Conservation (phyloP, 2,888 invertebrate species). For the Boloria euphrosyne region DNA sequence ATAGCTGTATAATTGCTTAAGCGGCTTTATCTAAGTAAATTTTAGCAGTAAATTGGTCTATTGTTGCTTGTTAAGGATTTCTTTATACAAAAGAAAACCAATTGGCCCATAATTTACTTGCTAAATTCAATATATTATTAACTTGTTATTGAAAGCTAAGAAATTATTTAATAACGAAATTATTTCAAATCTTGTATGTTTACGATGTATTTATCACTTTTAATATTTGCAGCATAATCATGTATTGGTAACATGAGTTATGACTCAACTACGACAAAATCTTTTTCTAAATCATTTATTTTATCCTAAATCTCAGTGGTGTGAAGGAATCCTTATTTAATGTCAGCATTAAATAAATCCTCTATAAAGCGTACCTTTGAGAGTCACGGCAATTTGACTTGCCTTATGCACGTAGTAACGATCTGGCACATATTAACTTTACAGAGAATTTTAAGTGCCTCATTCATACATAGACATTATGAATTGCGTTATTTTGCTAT, state of each 20-base stretch:
- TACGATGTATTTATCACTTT: neutral
- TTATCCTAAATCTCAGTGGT: slow-evolving; percentile 6
- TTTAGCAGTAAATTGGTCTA: slow-evolving; percentile 19
- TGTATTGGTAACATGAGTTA: neutral
- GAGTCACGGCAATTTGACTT: slow-evolving; percentile 50
- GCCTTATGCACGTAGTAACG: slow-evolving; percentile 45
- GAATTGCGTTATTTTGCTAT: neutral
- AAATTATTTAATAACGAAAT: neutral
- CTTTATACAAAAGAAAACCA: slow-evolving; percentile 20
- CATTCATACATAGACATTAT: slow-evolving; percentile 10
- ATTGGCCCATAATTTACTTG: slow-evolving; percentile 1
- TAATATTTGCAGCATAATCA: too few relatives aligned
- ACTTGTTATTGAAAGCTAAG: neutral
- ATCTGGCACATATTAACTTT: slow-evolving; percentile 43
- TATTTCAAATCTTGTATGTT: neutral
- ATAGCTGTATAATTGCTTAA: slow-evolving; percentile 54
- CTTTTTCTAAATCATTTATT: neutral
- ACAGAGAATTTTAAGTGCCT: slow-evolving; percentile 29
- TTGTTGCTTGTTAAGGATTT: slow-evolving; percentile 37
- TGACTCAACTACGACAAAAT: neutral
- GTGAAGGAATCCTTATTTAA: slow-evolving; percentile 44
- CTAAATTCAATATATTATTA: neutral
- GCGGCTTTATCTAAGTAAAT: slow-evolving; percentile 42
- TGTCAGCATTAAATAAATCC: slow-evolving; percentile 40
- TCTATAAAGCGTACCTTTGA: slow-evolving; percentile 47